Base-by-base conservation (phyloP, 2,797 vertebrate genomes). In the Caiman crocodilus region DNA sequence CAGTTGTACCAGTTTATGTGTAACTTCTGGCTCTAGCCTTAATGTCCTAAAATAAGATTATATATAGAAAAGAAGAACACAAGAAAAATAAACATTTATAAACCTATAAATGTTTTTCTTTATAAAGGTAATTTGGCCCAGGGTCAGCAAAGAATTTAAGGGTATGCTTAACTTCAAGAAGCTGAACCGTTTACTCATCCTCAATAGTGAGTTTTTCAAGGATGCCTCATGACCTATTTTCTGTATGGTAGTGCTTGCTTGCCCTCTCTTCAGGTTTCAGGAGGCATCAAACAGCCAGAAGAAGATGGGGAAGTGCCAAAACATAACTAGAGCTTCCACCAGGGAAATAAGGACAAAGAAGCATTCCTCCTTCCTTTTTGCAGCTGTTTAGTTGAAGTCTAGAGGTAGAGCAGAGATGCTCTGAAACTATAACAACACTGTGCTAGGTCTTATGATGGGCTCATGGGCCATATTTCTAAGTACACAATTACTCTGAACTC, bases 51-150 rank as follows among this genome's bases (percentile, higher is more conserved):
- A 84, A 79, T 55, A 91, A 26, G 76, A 84, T 79, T 76, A 63
- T 79, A 59, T 79, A 67, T 79, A 35, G 57, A 76, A 56, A 60
- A 65, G 89, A 76, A 3, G 0, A 89, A 65, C 6, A 28, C 15
- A 58, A 87, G 18, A 55, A 78, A 93, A 90, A 79, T 61, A 84
- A 91, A 91, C 80, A 84, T 91, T 91, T 88, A 88, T 35, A 74
- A 7, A 80, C 25, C 21, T 58, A 23, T 76, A 89, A 85, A 73
- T 42, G 65, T 50, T 84, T 76, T 65, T 18, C 67, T 91, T 79
- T 64, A 42, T 23, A 25, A 30, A 60, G 17, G 56, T 12, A 78
- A 87, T 93, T 85, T 89, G 61, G 77, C 82, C 76, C 28, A 56
- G 42, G 32, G 56, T 64, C 86, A 88, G 82, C 64, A 92, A 85